Evolutionary conservation across 2,797 vertebrate species (phyloP).

Genomic region (Sebastes diaconus): DNA sequence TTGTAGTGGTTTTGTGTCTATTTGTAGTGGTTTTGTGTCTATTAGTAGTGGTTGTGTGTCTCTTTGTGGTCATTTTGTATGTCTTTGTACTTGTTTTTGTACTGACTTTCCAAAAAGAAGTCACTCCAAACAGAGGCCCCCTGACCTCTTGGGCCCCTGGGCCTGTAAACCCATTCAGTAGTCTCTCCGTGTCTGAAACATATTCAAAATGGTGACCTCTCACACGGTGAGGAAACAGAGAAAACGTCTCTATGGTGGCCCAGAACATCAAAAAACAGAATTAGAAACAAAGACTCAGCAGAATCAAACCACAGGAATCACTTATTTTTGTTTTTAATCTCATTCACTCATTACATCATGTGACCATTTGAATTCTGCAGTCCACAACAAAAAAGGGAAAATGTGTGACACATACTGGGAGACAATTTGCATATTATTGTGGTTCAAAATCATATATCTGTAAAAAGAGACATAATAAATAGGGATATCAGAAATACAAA

Average conservation of each 20-base stretch:
- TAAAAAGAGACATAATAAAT: background rate
- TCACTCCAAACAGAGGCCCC: background rate
- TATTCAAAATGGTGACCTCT: background rate
- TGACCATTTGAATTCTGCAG: slow-evolving; percentile 4
- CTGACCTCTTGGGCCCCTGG: background rate
- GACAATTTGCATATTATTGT: slow-evolving; percentile 33
- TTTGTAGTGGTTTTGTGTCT: too few relatives aligned
- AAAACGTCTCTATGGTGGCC: background rate
- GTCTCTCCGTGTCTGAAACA: background rate
- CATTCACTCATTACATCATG: background rate
- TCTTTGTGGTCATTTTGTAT: background rate
- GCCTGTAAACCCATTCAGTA: background rate
- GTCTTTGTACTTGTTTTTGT: background rate
- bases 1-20: too few relatives aligned
- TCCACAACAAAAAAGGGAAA: background rate
- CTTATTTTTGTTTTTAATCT: background rate
- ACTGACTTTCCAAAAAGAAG: background rate
- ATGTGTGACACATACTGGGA: slow-evolving; percentile 5
- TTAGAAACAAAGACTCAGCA: background rate
- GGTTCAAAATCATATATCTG: background rate
- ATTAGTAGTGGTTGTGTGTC: background rate
- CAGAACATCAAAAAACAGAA: background rate
- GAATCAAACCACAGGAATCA: background rate
- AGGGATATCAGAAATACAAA: slow-evolving; percentile 3
- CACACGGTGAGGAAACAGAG: background rate